These are phyloP conservation scores for Stictocephala bisonia DNA, from an alignment of 2,888 invertebrate genomes.

Conservation along the genomic window DNA sequence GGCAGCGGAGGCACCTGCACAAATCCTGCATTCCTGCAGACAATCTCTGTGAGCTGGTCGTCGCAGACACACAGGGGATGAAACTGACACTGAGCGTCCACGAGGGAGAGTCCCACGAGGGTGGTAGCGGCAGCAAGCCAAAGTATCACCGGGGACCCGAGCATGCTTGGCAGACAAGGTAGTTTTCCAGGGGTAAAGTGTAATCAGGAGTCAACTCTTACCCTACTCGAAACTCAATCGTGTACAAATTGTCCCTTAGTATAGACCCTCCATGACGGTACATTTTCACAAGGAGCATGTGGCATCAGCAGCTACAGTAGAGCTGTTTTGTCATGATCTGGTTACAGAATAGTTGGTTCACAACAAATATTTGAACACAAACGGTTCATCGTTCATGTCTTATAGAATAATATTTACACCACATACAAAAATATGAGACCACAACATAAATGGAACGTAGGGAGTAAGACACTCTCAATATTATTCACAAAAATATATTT, in stretches of 20 bases:
- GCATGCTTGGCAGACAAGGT: not conserved
- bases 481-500: too few relatives aligned
- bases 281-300: too few relatives aligned
- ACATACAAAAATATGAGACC: too few relatives aligned
- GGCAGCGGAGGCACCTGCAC: conserved; percentile 24
- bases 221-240: conserved; percentile 31
- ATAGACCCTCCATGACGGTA: not conserved
- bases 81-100: conserved; percentile 18
- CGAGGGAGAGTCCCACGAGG: not conserved
- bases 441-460: too few relatives aligned
- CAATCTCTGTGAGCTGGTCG: not conserved
- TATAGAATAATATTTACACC: too few relatives aligned
- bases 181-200: not conserved
- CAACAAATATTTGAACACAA: too few relatives aligned
- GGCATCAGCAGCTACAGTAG: too few relatives aligned
- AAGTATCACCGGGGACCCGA: not conserved
- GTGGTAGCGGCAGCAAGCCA: not conserved
- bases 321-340: too few relatives aligned
- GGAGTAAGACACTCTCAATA: too few relatives aligned
- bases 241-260: conserved; percentile 21
- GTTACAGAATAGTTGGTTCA: too few relatives aligned
- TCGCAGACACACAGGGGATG: conserved; percentile 40
- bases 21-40: conserved; percentile 33
- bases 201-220: not conserved
- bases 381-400: too few relatives aligned